Evolutionary conservation across 2,113 vertebrate genomes (phyloP).

Genomic region (Tachysurus vachellii): DNA sequence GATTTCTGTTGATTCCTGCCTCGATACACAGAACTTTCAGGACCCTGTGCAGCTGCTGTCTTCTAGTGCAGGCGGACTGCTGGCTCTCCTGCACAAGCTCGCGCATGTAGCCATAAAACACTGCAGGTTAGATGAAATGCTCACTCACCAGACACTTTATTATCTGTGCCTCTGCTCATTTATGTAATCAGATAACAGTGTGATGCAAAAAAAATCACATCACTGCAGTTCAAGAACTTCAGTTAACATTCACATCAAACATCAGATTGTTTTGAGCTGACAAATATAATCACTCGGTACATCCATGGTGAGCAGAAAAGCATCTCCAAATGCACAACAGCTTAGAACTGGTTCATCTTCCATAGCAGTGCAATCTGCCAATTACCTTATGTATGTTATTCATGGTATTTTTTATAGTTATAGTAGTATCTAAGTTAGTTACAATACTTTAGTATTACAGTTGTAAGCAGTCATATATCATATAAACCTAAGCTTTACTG

Average conservation of each 20-base stretch:
- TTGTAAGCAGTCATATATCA: no score
- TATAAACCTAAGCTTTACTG: no score
- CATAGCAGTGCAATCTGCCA: no score
- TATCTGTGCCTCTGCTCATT: not conserved
- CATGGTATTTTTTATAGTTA: no score
- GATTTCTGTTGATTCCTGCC: conserved; percentile 73
- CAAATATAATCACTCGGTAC: not conserved
- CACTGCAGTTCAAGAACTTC: not conserved
- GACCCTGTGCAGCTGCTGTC: conserved; percentile 62
- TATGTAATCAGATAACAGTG: not conserved
- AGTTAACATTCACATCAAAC: not conserved
- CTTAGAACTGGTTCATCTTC: not conserved
- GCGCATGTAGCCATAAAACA: not conserved
- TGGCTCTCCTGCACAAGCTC: not conserved
- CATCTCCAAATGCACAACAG: not conserved
- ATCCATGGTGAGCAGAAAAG: not conserved
- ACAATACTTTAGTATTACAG: no score
- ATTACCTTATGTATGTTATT: no score
- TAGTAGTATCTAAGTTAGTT: no score
- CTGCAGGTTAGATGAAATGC: not conserved
- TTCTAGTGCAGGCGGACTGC: not conserved
- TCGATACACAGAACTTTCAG: conserved; percentile 71
- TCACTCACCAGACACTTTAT: not conserved
- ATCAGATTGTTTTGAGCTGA: not conserved
- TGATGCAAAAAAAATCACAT: not conserved